These are phyloP conservation scores for Cladorhizidae sp. DNA, from an alignment of 37 sponge, comb jelly and placozoan species.

Conservation along the genomic window DNA sequence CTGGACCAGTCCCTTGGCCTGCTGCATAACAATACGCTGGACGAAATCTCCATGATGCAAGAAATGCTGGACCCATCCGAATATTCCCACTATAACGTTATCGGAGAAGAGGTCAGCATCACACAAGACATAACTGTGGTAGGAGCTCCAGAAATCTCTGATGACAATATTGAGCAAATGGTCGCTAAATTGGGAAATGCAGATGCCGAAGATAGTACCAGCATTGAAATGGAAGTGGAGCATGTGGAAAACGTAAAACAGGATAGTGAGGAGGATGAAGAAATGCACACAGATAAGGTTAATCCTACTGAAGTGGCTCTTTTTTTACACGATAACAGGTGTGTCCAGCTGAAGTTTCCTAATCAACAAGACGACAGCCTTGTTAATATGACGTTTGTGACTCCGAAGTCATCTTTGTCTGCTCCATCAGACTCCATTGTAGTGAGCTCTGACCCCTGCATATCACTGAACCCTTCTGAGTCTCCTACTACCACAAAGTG, in stretches of 20 bases:
- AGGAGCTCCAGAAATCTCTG: no score
- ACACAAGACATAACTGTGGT: background rate
- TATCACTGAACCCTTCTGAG: no score
- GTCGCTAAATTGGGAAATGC: no score
- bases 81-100: background rate
- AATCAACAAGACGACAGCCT: background rate
- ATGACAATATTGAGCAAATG: no score
- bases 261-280: background rate
- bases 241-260: background rate
- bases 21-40: background rate
- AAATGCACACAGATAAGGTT: background rate
- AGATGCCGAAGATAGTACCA: background rate
- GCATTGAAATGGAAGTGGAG: slow-evolving; percentile 18
- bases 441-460: no score
- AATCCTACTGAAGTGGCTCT: background rate
- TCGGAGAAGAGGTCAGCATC: slow-evolving; percentile 1
- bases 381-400: background rate
- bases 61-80: background rate
- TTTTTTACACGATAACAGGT: background rate
- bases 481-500: no score
- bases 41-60: background rate
- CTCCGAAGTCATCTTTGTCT: no score
- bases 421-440: no score
- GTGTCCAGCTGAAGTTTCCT: background rate
- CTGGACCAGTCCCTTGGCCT: slow-evolving; percentile 19